These are phyloP conservation scores for Triplophysa bombifrons DNA, from an alignment of 2,797 vertebrate genomes.

Conservation along the genomic window DNA sequence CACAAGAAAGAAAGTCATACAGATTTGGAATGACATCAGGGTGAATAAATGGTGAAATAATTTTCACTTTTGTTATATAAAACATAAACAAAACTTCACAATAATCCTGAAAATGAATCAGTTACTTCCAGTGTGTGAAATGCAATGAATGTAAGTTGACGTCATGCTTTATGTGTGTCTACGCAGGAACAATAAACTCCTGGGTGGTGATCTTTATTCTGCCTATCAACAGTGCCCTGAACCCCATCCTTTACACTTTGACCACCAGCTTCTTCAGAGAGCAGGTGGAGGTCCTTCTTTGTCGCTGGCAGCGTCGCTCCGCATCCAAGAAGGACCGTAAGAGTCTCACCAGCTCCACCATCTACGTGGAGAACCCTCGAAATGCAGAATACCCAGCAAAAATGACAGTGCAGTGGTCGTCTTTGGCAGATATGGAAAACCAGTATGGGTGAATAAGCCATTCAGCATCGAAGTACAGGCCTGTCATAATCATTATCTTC, in stretches of 20 bases:
- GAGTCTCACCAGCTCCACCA: conserved; percentile 74
- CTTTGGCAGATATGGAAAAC: conserved; percentile 63
- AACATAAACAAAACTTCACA: too few species aligned
- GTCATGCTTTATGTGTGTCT: background rate
- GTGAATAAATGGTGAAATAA: background rate
- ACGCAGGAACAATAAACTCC: conserved; percentile 77
- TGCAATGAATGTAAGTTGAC: background rate
- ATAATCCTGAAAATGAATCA: too few species aligned
- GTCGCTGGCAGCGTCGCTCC: conserved; percentile 73
- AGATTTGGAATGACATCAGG: too few species aligned
- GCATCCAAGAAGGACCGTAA: conserved; percentile 74
- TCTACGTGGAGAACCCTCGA: conserved; percentile 67
- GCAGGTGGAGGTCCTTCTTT: conserved; percentile 80
- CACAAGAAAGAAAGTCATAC: too few species aligned
- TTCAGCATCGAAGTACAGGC: background rate
- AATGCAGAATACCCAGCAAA: conserved; percentile 65
- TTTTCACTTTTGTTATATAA: too few species aligned
- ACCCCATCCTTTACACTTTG: conserved; percentile 81
- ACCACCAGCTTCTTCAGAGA: conserved; percentile 85
- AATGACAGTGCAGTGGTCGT: conserved; percentile 68
- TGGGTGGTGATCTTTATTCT: conserved; percentile 85
- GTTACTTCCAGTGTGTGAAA: background rate
- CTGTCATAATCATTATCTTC: conserved; percentile 21
- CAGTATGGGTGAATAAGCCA: conserved; percentile 67
- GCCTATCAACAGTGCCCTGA: conserved; percentile 84